phyloP scores from a whole-genome alignment of 2,113 vertebrate genomes.

The Channa maculata region DNA sequence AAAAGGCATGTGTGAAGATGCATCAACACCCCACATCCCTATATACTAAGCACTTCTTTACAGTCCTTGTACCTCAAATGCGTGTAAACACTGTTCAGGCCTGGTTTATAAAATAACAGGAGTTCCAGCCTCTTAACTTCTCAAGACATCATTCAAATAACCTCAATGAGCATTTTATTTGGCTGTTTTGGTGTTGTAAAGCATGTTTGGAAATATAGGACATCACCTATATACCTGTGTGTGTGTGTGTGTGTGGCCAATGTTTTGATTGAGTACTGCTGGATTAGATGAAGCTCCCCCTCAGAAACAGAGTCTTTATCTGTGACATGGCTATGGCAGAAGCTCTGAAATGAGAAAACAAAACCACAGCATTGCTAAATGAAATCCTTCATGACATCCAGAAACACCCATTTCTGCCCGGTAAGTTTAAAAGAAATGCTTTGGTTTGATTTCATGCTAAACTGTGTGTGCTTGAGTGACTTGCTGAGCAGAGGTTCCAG shows the following conservation, averaged over 20 bases:
- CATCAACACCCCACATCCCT: slow-evolving; percentile 17
- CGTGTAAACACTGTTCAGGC: slow-evolving; percentile 25
- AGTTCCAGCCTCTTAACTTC: slow-evolving; percentile 59
- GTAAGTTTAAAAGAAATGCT: slow-evolving; percentile 14
- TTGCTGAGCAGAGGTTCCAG: slow-evolving; percentile 5
- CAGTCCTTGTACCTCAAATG: slow-evolving; percentile 49
- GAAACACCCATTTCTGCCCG: not conserved
- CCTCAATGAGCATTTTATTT: slow-evolving; percentile 45
- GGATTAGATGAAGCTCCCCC: slow-evolving; percentile 19
- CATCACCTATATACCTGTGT: slow-evolving; percentile 8
- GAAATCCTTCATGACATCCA: slow-evolving; percentile 29
- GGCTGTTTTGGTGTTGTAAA: slow-evolving; percentile 55
- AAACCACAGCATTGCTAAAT: slow-evolving; percentile 48
- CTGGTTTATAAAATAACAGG: slow-evolving; percentile 29
- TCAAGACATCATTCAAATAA: slow-evolving; percentile 30
- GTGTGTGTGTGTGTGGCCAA: slow-evolving; percentile 27
- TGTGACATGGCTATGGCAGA: not conserved
- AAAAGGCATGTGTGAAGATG: slow-evolving; percentile 22
- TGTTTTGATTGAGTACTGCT: slow-evolving; percentile 31
- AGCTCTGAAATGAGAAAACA: slow-evolving; percentile 4
- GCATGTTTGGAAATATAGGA: slow-evolving; percentile 35
- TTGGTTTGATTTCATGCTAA: slow-evolving; percentile 14
- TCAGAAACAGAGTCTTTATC: slow-evolving; percentile 15
- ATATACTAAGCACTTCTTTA: slow-evolving; percentile 24
- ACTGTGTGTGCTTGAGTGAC: slow-evolving; percentile 20